Base-by-base conservation (phyloP, 2,888 invertebrate genomes). In the Zygaena filipendulae region DNA sequence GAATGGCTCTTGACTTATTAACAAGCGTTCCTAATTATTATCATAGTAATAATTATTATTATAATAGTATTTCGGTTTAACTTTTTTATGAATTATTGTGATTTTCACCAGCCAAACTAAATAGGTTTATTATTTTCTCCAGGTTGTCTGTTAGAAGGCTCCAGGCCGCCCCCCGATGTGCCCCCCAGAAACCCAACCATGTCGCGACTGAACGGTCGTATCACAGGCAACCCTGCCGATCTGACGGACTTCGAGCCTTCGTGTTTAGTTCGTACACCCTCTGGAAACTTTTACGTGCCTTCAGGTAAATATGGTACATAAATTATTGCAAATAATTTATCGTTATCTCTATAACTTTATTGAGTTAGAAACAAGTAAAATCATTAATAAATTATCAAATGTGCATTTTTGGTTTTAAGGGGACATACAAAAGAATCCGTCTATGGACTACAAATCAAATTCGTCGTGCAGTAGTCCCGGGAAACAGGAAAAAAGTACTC, bases 271-370 rank as follows among this genome's bases (percentile, higher is more conserved):
- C 86, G 93, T 70, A 93, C 93, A 44, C 92, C 93, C 47, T 94
- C 93, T 48, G 94, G 94, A 67, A 93, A 93, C 82, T 91, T 94
- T 67, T 94, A 93, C 83, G 93, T 94, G 85, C 93, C 93, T 70
- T 89, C 91, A 82, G 88, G 88, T 81, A 48, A 50, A 50, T 47
- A 16, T n/a, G n/a, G n/a, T n/a, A n/a, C n/a, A n/a, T n/a, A n/a
- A n/a, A n/a, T n/a, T n/a, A n/a, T n/a, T 14, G 23, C n/a, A 21
- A 9, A 18, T 18, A n/a, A 13, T 23, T 18, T 21, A 11, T 20
- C 3, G 21, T 14, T 16, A 13, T 25, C 10, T n/a, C n/a, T n/a
- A n/a, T n/a, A n/a, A n/a, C n/a, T n/a, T n/a, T n/a, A n/a, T n/a
- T n/a, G n/a, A n/a, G n/a, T n/a, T n/a, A n/a, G n/a, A n/a, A n/a